Evolutionary conservation across 2,888 invertebrate species (phyloP).

Genomic region (Tuberolachnus salignus): DNA sequence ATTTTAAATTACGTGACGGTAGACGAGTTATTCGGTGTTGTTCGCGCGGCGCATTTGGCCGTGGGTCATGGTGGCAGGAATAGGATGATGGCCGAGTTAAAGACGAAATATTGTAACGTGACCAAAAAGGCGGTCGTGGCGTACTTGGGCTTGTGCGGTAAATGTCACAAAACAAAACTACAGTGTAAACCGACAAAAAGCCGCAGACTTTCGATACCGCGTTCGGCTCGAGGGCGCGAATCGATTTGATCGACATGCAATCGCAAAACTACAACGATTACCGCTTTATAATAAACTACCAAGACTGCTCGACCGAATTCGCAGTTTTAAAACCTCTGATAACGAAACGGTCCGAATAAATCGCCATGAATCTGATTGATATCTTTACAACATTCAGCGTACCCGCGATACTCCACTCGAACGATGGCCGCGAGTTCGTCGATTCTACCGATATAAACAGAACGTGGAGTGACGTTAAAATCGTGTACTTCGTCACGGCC

Average conservation of each 20-base stretch:
- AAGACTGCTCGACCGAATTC: neutral
- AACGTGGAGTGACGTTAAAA: constrained; percentile 38
- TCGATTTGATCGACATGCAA: constrained; percentile 15
- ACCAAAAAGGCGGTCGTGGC: neutral
- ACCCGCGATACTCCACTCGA: neutral
- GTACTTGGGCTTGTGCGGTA: neutral
- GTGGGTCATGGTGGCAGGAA: constrained; percentile 34
- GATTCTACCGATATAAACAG: neutral
- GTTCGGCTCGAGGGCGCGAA: neutral
- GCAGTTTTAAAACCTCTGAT: neutral
- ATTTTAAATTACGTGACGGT: constrained; percentile 13
- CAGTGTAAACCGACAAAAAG: neutral
- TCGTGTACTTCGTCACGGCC: constrained; percentile 34
- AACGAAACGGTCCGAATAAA: neutral
- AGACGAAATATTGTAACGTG: constrained; percentile 5
- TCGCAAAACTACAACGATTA: neutral
- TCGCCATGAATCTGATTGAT: neutral
- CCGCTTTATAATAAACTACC: neutral
- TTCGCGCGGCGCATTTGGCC: neutral
- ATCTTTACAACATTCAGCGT: neutral
- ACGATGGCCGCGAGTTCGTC: constrained; percentile 18
- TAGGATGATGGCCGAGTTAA: constrained; percentile 1
- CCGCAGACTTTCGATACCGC: neutral
- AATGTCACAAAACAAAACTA: neutral
- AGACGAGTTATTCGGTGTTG: constrained; percentile 12